phyloP scores from a whole-genome alignment of 2,888 invertebrate species.

The Leptothorax acervorum region DNA sequence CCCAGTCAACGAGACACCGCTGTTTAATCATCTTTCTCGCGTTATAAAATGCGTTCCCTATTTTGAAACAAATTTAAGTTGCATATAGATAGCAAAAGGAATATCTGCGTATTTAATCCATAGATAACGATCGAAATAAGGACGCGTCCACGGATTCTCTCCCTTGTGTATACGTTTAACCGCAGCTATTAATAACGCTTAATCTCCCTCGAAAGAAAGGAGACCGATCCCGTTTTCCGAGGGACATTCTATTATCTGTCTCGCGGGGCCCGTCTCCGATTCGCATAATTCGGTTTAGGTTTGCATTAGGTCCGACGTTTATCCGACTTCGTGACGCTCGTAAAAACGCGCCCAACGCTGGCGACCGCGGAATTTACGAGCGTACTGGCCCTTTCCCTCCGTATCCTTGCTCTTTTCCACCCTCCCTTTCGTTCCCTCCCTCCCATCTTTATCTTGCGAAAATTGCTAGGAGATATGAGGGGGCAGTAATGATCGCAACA shows the following conservation, averaged over 20 bases:
- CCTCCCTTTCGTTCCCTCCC: not conserved
- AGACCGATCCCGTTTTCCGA: slow-evolving; percentile 47
- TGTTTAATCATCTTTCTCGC: not conserved
- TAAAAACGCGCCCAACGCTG: slow-evolving; percentile 68
- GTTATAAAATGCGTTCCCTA: slow-evolving; percentile 4
- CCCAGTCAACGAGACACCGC: not conserved
- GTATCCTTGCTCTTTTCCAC: slow-evolving; percentile 38
- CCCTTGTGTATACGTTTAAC: slow-evolving; percentile 12
- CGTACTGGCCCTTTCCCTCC: slow-evolving; percentile 39
- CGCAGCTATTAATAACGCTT: slow-evolving; percentile 66
- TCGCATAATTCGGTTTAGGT: slow-evolving; percentile 74
- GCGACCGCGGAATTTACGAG: slow-evolving; percentile 68
- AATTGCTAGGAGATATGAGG: slow-evolving; percentile 58
- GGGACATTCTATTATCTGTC: slow-evolving; percentile 59
- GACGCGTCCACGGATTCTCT: not conserved
- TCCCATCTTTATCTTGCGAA: slow-evolving; percentile 49
- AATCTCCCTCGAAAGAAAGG: slow-evolving; percentile 58
- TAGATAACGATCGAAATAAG: slow-evolving; percentile 25
- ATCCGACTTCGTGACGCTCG: slow-evolving; percentile 67
- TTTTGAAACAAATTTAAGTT: slow-evolving; percentile 19
- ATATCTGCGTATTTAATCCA: slow-evolving; percentile 35
- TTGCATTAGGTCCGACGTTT: slow-evolving; percentile 69
- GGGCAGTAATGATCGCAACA: slow-evolving; percentile 34
- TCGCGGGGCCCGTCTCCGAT: slow-evolving; percentile 61
- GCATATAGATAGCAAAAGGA: not conserved